Conservation (phyloP, 1,140 invertebrate species). For the Danaus plexippus region DNA sequence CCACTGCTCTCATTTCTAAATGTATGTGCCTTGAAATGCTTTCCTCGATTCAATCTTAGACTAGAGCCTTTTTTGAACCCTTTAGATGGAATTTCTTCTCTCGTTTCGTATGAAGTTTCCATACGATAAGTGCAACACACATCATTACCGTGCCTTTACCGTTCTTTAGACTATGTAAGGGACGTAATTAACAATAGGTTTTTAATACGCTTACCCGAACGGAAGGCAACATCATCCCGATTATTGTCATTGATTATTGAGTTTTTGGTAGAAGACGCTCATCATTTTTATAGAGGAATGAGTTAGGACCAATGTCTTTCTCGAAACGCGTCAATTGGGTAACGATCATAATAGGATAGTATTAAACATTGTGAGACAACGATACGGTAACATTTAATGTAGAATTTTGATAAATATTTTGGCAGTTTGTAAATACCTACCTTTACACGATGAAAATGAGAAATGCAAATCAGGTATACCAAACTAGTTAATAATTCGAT, state of each 20-base stretch:
- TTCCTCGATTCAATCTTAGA: slow-evolving; percentile 64
- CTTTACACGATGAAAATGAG: slow-evolving; percentile 26
- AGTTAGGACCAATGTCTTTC: slow-evolving; percentile 56
- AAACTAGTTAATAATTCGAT: no score
- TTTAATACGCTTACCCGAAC: slow-evolving; percentile 47
- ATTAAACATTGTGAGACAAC: slow-evolving; percentile 57
- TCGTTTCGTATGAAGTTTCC: slow-evolving; percentile 60
- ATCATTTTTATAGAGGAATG: slow-evolving; percentile 35
- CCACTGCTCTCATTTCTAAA: slow-evolving; percentile 67
- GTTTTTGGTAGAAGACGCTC: slow-evolving; percentile 36
- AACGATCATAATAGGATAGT: slow-evolving; percentile 57
- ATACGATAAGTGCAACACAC: slow-evolving; percentile 65
- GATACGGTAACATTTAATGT: slow-evolving; percentile 52
- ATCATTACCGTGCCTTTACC: slow-evolving; percentile 71
- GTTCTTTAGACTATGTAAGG: slow-evolving; percentile 69
- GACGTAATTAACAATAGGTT: slow-evolving; percentile 70
- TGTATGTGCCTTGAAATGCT: slow-evolving; percentile 71
- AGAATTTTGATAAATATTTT: slow-evolving; percentile 58
- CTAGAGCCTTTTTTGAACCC: slow-evolving; percentile 65
- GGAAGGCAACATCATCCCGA: slow-evolving; percentile 36
- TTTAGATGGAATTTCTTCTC: slow-evolving; percentile 63
- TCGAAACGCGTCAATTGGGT: slow-evolving; percentile 56
- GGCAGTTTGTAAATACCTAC: slow-evolving; percentile 38
- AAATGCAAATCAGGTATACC: slow-evolving; percentile 13
- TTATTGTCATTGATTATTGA: slow-evolving; percentile 42